Evolutionary conservation across 2,888 invertebrate genomes (phyloP), one percentile per base, ranked within the genome.

Genomic region (Zygogramma bicolorata): DNA sequence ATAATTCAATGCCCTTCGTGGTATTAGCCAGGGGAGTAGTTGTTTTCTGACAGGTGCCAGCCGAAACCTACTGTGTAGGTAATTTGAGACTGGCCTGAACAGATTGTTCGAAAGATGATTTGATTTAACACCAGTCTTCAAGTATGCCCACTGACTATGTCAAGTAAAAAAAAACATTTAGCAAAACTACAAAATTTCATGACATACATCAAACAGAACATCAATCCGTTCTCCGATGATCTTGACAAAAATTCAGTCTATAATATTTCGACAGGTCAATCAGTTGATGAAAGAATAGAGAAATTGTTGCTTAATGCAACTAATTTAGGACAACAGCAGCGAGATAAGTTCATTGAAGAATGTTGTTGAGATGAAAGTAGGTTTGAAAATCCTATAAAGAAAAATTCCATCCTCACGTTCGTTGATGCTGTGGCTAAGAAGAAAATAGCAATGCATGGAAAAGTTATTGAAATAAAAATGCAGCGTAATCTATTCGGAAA

Each of bases 261-360:
- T 42, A 78, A 77, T 73, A 70, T 78, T 62, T 67, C 73, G 29
- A 75, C 75, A 38, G 77, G 76, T 20, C 65, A 73, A 67, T 62
- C 73, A 31, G 78, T 65, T 49, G 18, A 22, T 25, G 58, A 58
- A 58, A 58, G 29, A 58, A 62, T 62, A 20, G 62, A 38, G 42
- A 40, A 40, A 20, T 62, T 62, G 13, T 38, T 62, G 25, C n/a
- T 62, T 10, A 62, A 62, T 42, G 62, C 34, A 62, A 22, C 29
- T 22, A 65, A 49, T 65, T 20, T 27, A 65, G 49, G 49, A 40
- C 27, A 65, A 0, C 49, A 65, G n/a, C 49, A 65, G 34, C 60
- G 34, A 60, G 60, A 65, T 29, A 22, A 49, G 25, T 63, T 69
- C 25, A 34, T 58, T 27, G 25, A 66, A 62, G 40, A 69, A 49